These are phyloP conservation scores for Drosophila repletoides DNA, from an alignment of 1,140 invertebrate species.

Conservation along the genomic window DNA sequence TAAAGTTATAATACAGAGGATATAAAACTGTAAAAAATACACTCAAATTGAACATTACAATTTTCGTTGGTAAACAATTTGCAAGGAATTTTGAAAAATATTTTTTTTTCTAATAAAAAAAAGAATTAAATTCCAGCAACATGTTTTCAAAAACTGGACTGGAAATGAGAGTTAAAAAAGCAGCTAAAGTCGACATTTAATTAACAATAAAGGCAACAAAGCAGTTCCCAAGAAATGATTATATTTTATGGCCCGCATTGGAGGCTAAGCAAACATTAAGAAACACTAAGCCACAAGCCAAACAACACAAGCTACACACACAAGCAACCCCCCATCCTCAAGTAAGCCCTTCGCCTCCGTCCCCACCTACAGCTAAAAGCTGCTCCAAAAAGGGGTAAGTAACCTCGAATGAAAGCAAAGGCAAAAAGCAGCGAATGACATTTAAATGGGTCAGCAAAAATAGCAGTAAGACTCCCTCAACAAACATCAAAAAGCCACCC, in stretches of 20 bases:
- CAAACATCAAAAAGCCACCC: background rate
- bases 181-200: no score
- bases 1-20: no score
- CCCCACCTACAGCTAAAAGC: background rate
- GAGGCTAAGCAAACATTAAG: slow-evolving; percentile 9
- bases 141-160: no score
- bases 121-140: no score
- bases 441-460: slow-evolving; percentile 79
- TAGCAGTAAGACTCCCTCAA: slow-evolving; percentile 27
- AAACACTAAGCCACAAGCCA: slow-evolving; percentile 38
- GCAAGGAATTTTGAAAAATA: no score
- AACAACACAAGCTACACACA: slow-evolving; percentile 16
- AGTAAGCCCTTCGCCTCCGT: no score
- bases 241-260: slow-evolving; percentile 44
- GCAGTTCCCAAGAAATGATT: slow-evolving; percentile 43
- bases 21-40: no score
- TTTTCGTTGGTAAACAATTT: no score
- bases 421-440: slow-evolving; percentile 63
- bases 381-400: slow-evolving; percentile 57
- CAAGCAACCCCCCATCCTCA: background rate
- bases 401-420: slow-evolving; percentile 80
- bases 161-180: no score
- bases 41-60: no score
- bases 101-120: no score
- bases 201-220: slow-evolving; percentile 43